These are phyloP conservation scores for Schizothorax lantsangensis DNA, from an alignment of 2,797 vertebrate genomes.

Conservation along the genomic window DNA sequence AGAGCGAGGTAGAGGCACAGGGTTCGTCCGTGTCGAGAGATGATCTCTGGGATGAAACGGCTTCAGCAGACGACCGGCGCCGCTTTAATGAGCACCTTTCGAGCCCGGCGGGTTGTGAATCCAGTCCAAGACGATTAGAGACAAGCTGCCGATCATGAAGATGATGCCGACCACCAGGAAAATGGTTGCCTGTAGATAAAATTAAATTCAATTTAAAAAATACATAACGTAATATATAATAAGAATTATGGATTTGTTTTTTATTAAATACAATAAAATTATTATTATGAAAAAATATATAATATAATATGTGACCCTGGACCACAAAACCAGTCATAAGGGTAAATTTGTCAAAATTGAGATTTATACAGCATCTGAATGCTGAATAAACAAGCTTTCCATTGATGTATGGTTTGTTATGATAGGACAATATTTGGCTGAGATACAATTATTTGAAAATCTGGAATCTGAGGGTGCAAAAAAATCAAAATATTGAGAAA, in stretches of 20 bases:
- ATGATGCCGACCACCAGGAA: constrained; percentile 90
- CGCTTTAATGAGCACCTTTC: constrained; percentile 83
- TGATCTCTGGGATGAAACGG: constrained; percentile 10
- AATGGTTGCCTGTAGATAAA: constrained; percentile 78
- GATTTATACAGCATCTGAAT: too few species aligned
- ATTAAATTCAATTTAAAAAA: background rate
- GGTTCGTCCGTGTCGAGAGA: constrained; percentile 21
- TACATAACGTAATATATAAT: background rate
- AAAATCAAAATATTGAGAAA: too few species aligned
- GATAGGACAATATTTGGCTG: too few species aligned
- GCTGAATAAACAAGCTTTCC: too few species aligned
- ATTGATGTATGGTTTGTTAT: too few species aligned
- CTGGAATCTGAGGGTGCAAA: too few species aligned
- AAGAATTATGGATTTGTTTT: background rate
- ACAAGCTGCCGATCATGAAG: constrained; percentile 96
- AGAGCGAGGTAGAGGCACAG: background rate
- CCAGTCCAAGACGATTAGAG: constrained; percentile 94
- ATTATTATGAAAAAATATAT: too few species aligned
- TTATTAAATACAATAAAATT: too few species aligned
- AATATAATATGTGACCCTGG: too few species aligned
- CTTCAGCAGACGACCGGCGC: constrained; percentile 58
- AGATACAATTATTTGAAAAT: too few species aligned
- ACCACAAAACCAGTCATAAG: too few species aligned
- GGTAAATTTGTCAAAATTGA: too few species aligned
- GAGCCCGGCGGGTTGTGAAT: constrained; percentile 87